Base-by-base conservation (phyloP, 1,140 invertebrate species). In the Meteorus sp. region DNA sequence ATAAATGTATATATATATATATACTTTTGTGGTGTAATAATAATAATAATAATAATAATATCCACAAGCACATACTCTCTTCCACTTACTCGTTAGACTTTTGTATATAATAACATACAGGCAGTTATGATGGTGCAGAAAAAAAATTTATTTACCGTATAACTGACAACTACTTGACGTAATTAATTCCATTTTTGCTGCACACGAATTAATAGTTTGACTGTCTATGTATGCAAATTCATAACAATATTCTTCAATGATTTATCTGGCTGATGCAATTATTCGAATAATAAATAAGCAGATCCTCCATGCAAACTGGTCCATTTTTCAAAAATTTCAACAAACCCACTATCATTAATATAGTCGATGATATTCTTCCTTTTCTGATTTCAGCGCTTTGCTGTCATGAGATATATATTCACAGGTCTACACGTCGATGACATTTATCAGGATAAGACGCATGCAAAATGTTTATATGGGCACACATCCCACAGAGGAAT, bases 391-490 rank as follows among this genome's bases (percentile, higher is more conserved):
- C 44, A 33, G 2, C n/a, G 13, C 6, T 15, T 31, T 31, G 20
- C 8, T 35, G 43, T 50, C 15, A 50, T 9, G 17, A 22, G 25
- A 25, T 25, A 31, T 29, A 51, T 19, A 22, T 31, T 35, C 33
- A 33, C 45, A 23, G 37, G 25, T 29, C 45, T 45, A 23, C 58
- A 60, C 47, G 51, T 60, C 44, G 58, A 60, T 60, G 58, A 60
- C 51, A 60, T 60, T 60, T 60, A 60, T 60, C 58, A 60, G 43
- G 50, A 54, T 54, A 54, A 53, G 39, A 25, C 23, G 44, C 35
- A 56, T 11, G 22, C 15, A 47, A 22, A 47, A n/a, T n/a, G n/a
- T n/a, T n/a, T n/a, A 6, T 25, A 37, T 52, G 33, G 52, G 27
- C 22, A 20, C 11, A n/a, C n/a, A n/a, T n/a, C n/a, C n/a, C n/a